Evolutionary conservation across 2,888 invertebrate species (phyloP), one percentile per base, ranked within the genome.

Genomic region (Taenaris catops): DNA sequence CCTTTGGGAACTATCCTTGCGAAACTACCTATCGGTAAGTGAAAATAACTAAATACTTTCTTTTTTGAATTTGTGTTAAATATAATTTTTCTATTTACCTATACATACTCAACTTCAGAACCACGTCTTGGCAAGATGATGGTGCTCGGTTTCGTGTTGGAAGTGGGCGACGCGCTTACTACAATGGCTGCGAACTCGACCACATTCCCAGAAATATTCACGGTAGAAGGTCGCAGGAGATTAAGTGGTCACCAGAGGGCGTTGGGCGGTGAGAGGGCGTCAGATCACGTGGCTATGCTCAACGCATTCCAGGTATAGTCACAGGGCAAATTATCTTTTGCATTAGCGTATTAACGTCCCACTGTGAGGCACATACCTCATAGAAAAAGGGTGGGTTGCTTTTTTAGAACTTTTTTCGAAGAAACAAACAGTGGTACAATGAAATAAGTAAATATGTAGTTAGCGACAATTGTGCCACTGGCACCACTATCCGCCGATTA

Each of bases 101-200:
- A 3, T 14, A 14, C 14, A 14, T 14, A 3, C 4, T 3, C 14
- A 3, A 14, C 4, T 14, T 4, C 14, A 72, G 99, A 99, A 60
- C 99, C 99, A 0, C 91, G 97, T 0, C 89, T 99, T 3, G 99
- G 99, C 8, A 98, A 98, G 84, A 98, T 98, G 96, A 93, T 98
- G 90, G 94, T 99, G 16, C 87, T 98, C 4, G 97, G 97, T n/a
- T 93, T 95, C 48, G 92, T 97, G 35, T 93, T 99, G 57, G 93
- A 93, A 47, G 93, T 94, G 43, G 97, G 96, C 0, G 98, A 98
- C 67, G 93, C 98, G 0, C 86, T 98, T 28, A 94, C 96, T 4
- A 96, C 96, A 0, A 95, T 98, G 90, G 97, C 98, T 0, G 97
- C 99, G 6, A 96, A 96, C 71, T 95, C 96, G 3, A 96, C 97